Conservation (phyloP, 2,888 invertebrate species). For the Allophyes oxyacanthae region DNA sequence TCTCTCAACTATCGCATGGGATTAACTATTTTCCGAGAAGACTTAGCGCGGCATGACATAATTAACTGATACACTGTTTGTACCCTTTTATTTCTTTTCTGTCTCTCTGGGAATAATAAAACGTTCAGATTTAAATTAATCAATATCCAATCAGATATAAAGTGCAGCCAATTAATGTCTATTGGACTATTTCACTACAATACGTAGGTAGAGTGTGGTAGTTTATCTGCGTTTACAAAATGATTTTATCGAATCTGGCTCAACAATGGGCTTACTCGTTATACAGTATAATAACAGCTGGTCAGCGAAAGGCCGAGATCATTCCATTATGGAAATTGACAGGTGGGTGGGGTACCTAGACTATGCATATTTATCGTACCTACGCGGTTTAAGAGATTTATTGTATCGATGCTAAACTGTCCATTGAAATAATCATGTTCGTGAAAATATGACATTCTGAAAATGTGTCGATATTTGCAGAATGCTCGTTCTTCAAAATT, state of each 20-base stretch:
- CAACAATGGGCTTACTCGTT: slow-evolving; percentile 58
- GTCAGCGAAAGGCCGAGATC: slow-evolving; percentile 72
- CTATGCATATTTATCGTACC: slow-evolving; percentile 52
- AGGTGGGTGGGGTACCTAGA: slow-evolving; percentile 61
- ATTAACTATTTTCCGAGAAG: slow-evolving; percentile 15
- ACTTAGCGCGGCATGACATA: slow-evolving; percentile 13
- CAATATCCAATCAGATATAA: slow-evolving; percentile 10
- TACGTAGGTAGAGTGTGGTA: slow-evolving; percentile 1
- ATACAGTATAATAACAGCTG: slow-evolving; percentile 71
- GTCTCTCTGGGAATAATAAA: slow-evolving; percentile 11
- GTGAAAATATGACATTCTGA: not conserved
- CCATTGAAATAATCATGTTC: not conserved
- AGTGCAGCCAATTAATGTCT: slow-evolving; percentile 29
- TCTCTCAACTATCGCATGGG: slow-evolving; percentile 16
- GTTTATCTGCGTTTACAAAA: slow-evolving; percentile 45
- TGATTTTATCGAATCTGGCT: slow-evolving; percentile 50
- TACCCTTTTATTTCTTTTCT: slow-evolving; percentile 25
- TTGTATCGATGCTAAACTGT: slow-evolving; percentile 1
- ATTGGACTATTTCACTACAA: slow-evolving; percentile 10
- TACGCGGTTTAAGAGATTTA: slow-evolving; percentile 31
- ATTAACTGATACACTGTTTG: slow-evolving; percentile 35
- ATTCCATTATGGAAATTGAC: slow-evolving; percentile 82
- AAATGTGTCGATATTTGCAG: too few relatives aligned
- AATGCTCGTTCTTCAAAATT: too few relatives aligned
- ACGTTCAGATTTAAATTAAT: slow-evolving; percentile 7